phyloP scores from a whole-genome alignment of 2,113 vertebrate genomes.

The Prionailurus bengalensis region DNA sequence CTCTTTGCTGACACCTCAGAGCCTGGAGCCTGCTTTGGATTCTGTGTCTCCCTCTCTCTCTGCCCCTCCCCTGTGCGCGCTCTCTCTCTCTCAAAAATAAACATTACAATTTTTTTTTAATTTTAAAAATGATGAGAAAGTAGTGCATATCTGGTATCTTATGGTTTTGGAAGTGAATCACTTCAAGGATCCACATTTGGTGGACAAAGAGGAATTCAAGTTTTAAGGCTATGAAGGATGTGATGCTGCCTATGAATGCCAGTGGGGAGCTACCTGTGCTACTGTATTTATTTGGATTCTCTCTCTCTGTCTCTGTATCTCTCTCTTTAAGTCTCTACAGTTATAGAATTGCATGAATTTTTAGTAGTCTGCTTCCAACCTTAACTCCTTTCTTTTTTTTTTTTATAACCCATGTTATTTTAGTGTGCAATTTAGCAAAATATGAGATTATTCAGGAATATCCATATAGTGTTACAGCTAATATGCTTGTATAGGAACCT shows the following conservation, averaged over 20 bases:
- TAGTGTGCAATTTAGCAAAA: background rate
- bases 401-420: background rate
- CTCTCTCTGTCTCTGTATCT: background rate
- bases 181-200: background rate
- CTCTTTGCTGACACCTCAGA: too few species aligned
- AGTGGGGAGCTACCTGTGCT: fast-evolving
- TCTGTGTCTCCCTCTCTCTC: too few species aligned
- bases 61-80: too few species aligned
- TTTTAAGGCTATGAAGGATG: background rate
- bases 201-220: background rate
- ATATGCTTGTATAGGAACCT: background rate
- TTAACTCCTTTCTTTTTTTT: background rate
- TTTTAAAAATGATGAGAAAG: background rate
- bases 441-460: background rate
- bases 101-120: too few species aligned
- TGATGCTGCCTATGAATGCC: background rate
- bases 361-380: background rate
- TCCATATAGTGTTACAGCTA: background rate
- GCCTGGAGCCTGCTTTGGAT: too few species aligned
- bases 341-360: background rate
- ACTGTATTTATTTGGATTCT: background rate
- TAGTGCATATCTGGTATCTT: fast-evolving
- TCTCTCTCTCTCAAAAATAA: too few species aligned
- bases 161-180: background rate
- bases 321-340: background rate